Base-by-base conservation (phyloP, 2,797 vertebrate genomes). In the Protonibea diacanthus region DNA sequence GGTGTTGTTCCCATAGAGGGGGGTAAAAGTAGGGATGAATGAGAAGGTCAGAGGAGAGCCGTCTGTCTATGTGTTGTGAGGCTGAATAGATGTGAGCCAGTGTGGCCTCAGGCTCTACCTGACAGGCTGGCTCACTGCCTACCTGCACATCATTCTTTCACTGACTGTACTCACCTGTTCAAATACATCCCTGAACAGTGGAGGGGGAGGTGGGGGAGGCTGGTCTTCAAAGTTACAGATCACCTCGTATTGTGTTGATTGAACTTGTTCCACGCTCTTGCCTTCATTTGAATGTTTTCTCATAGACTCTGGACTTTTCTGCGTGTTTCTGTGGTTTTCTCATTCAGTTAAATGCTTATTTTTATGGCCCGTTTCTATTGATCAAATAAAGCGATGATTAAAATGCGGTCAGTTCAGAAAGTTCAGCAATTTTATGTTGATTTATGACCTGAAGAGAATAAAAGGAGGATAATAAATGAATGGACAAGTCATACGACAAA, bases 121-220 rank as follows among this genome's bases (percentile, higher is more conserved):
- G 84, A 84, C 85, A 71, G 62, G 63, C 78, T 78, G 85, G 60
- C 82, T 77, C 21, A 13, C 74, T 84, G 74, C 74, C 74, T 58
- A 60, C 70, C 64, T 85, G 66, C 69, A 70, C 73, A 69, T 80
- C 83, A 57, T 81, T 83, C 83, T 84, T 67, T 71, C 59, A 49
- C 18, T 77, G 76, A 81, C 82, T 83, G 83, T 81, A 84, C 78
- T 89, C 84, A 91, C 84, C 85, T 91, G 89, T 86, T 91, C 88
- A 85, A 87, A 89, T 78, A 79, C 81, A 67, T 76, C 51, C 73
- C 11, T 20, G 58, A 81, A 47, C 21, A 56, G 53, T 3, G 12
- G n/a, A 27, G 12, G 0, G 18, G 27, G 20, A 9, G 3, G 21
- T 0, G 27, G 17, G 61, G 17, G 3, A 47, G 63, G 56, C 38